Evolutionary conservation across 2,888 invertebrate genomes (phyloP).

Genomic region (Hipparchia sbordonii): DNA sequence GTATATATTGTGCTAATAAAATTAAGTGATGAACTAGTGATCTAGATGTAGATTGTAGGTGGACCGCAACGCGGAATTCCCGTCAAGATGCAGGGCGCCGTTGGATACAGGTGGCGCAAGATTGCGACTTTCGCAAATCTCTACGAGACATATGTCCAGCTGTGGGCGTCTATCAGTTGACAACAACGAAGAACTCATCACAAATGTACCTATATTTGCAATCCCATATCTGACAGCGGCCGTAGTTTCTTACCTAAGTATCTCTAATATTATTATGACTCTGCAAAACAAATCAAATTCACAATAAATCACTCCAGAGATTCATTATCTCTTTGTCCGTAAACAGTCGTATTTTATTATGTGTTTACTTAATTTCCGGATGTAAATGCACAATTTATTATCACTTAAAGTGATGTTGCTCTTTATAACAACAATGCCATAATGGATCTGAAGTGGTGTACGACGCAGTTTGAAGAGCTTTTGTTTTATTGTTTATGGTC

Average conservation of each 20-base stretch:
- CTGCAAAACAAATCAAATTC: constrained; percentile 40
- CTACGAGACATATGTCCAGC: too few relatives aligned
- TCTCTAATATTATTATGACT: neutral
- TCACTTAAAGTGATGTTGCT: constrained; percentile 43
- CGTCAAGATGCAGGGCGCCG: too few relatives aligned
- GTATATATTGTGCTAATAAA: too few relatives aligned
- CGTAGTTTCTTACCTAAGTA: neutral
- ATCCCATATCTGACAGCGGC: neutral
- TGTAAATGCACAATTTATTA: constrained; percentile 44
- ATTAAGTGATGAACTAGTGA: too few relatives aligned
- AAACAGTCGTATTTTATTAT: constrained; percentile 45
- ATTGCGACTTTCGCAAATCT: too few relatives aligned
- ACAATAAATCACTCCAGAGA: constrained; percentile 42
- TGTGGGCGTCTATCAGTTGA: too few relatives aligned
- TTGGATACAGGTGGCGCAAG: too few relatives aligned
- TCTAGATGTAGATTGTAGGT: too few relatives aligned
- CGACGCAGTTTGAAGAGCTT: constrained; percentile 56
- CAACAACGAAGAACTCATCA: too few relatives aligned
- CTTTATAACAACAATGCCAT: constrained; percentile 42
- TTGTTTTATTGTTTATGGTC: constrained; percentile 61
- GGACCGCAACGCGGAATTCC: too few relatives aligned
- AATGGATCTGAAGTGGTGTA: constrained; percentile 42
- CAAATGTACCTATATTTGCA: too few relatives aligned
- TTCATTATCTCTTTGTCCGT: constrained; percentile 42
- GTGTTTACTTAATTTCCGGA: constrained; percentile 46